phyloP scores from a whole-genome alignment of 2,888 invertebrate genomes.

The Dynastes grantii region DNA sequence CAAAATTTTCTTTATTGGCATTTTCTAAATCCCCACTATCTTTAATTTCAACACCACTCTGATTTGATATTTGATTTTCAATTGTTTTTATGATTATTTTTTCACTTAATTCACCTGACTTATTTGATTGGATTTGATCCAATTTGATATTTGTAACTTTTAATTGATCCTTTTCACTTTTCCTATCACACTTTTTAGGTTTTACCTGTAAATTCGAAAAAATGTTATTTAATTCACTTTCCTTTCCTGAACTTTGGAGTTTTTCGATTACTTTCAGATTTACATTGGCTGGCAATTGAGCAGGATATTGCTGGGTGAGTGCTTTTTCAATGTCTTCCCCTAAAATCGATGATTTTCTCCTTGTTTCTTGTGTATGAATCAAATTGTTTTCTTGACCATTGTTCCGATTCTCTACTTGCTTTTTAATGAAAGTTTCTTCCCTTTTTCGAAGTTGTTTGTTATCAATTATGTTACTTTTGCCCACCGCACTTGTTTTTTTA shows the following conservation, averaged over 20 bases:
- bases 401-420: not conserved
- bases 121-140: no score
- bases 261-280: not conserved
- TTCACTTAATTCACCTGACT: not conserved
- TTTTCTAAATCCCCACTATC: not conserved
- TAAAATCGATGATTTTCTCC: constrained; percentile 12
- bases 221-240: not conserved
- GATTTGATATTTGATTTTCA: not conserved
- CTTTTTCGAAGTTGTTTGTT: constrained; percentile 1
- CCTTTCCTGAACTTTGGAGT: not conserved
- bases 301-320: not conserved
- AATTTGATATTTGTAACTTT: not conserved
- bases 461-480: no score
- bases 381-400: no score
- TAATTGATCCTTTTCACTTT: not conserved
- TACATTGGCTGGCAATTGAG: not conserved
- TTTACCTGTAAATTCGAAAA: no score
- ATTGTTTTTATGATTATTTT: not conserved
- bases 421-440: not conserved
- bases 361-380: not conserved
- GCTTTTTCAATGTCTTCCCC: not conserved
- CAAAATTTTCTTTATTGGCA: not conserved
- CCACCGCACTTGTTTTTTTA: no score
- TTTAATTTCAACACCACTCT: not conserved
- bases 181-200: no score